Percentiles rank a stretch among this genome's conserved stretches.
Conservation (phyloP, 2,113 vertebrate genomes). For the Tetrao urogallus region DNA sequence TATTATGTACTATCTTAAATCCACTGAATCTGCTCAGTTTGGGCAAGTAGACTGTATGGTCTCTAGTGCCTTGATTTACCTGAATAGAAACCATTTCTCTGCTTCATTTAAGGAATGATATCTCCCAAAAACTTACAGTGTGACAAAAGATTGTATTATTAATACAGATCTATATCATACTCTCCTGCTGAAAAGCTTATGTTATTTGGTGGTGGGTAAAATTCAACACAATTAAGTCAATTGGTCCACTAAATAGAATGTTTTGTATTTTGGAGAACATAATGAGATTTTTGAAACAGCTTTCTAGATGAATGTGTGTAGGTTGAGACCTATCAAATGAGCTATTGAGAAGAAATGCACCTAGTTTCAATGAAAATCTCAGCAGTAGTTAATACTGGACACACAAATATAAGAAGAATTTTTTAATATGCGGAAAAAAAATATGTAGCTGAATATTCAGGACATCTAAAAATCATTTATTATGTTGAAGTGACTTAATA, state of each 20-base stretch:
- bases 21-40: neutral
- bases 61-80: neutral
- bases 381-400: neutral
- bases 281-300: neutral
- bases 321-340: neutral
- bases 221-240: neutral
- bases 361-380: neutral
- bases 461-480: neutral
- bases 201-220: neutral
- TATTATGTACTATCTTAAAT: neutral
- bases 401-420: neutral
- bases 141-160: neutral
- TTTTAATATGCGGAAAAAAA: neutral
- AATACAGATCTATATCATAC: neutral
- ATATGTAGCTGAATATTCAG: neutral
- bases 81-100: neutral
- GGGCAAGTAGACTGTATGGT: neutral
- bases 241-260: neutral
- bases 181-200: neutral
- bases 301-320: neutral
- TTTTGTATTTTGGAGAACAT: neutral
- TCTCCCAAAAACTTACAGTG: neutral
- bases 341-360: neutral
- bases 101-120: neutral
- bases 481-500: neutral